Evolutionary conservation across 2,113 vertebrate genomes (phyloP), one percentile per base, ranked within the genome.

Genomic region (Archilochus colubris): DNA sequence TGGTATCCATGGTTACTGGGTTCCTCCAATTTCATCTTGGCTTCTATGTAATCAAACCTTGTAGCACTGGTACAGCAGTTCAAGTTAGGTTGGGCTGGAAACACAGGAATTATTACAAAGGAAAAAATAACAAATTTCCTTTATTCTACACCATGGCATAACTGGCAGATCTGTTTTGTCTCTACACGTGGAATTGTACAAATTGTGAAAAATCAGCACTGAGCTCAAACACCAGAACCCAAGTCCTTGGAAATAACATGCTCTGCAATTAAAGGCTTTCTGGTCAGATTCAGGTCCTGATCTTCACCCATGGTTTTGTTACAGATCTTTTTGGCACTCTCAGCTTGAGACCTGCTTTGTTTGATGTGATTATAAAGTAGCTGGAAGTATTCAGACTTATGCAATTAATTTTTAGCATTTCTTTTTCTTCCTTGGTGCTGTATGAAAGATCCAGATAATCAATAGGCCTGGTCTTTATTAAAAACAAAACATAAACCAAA

Each of bases 1-100:
- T 82, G 46, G 85, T 95, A 68, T 95, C 91, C 75, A 74, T 91
- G 82, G 91, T 93, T 94, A 94, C 93, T 40, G 53, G 44, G 50
- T 73, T 80, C 38, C 48, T 91, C 43, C 51, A 62, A 14, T 89
- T 94, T 86, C 59, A 61, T 68, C 59, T 44, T 74, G 68, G 59
- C 68, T 77, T 64, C 68, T 69, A 3, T 6, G 24, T 74, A 61
- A 92, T 88, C 67, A 83, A 91, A 88, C 50, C 73, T 61, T 66
- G 33, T 64, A 62, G 70, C 55, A 36, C 24, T 59, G 2, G 8
- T 36, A 61, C 46, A 64, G 66, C 54, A 78, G 61, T 14, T 33
- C 22, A n/a, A 68, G 31, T 15, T 30, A 67, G 64, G 62, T 33
- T 46, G 62, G 51, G 54, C 64, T 94, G 85, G 59, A 55, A 82